Evolutionary conservation across 2,113 vertebrate species (phyloP), one percentile per base, ranked within the genome.

Genomic region (Epinephelus cyanopodus): DNA sequence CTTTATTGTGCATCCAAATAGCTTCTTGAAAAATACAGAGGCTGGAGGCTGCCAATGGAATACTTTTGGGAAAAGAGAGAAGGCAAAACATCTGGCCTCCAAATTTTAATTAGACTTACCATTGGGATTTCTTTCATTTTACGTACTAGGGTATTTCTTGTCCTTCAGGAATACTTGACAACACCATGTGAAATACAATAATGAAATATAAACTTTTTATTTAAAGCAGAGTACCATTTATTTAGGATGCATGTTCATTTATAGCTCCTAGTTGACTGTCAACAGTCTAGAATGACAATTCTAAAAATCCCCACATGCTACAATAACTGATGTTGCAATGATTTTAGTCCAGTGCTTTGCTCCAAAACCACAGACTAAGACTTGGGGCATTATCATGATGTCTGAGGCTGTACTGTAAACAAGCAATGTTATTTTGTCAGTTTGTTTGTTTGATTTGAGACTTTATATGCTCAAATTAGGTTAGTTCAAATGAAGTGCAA

Each of bases 1-100:
- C 91, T 95, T 95, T 95, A 93, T 94, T 95, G 90, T 93, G 89
- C 83, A 86, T 94, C 94, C 94, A 95, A 94, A 94, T 74, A 91
- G 86, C 91, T 85, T 93, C 88, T 91, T 89, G 88, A 84, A 91
- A 93, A 87, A 90, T 83, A 81, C 67, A 92, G 88, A 86, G 88
- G 80, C 83, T 85, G 60, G 54, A 75, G 23, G 65, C 91, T 93
- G 94, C 94, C 94, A 95, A 93, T 76, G 72, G 74, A 81, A 90
- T 76, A 86, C 93, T 81, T 88, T 64, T 25, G 94, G 92, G 94
- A 91, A 90, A 90, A 87, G 79, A 91, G 83, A 90, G 79, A 92
- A 93, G 88, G 92, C 90, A 94, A 93, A 95, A 94, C 94, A 95
- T 93, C 94, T 95, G 93, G 93, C 91, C 93, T 93, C 84, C 69